Base-by-base conservation (phyloP, 2,113 vertebrate species). In the Myiozetetes cayanensis region DNA sequence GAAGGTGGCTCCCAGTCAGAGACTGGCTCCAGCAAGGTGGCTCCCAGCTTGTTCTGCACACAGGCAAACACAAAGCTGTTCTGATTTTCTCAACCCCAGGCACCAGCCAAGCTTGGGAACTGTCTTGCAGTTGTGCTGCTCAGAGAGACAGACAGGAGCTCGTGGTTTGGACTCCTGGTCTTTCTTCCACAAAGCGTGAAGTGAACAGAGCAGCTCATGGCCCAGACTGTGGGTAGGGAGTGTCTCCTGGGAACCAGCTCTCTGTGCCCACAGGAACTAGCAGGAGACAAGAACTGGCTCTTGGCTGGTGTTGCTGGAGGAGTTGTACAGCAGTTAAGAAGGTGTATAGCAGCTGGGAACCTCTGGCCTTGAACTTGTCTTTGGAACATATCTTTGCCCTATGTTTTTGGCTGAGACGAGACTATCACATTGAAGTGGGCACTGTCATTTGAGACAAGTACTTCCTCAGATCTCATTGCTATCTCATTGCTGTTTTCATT, bases 221-320 rank as follows among this genome's bases (percentile, higher is more conserved):
- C 58, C n/a, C 86, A 74, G 72, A 91, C 94, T 80, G 46, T 62
- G 88, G 94, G 23, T 53, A 85, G 72, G 95, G 92, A 90, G 94
- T 55, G 84, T 78, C 80, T 90, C 93, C 77, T 95, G 96, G 94
- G 95, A 97, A 95, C 90, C 76, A 89, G 55, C 63, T 71, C 68
- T 74, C 61, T 4, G 1, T 46, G 52, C 73, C 72, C 14, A 5
- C 81, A 44, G 74, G 76, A 93, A 6, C 68, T 31, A 12, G 0
- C 39, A 89, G 73, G 83, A 93, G 91, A 82, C 70, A 59, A 63
- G 65, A 90, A 25, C 72, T 63, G 80, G 14, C 91, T 94, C 39
- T 84, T 85, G 76, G 33, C 76, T 81, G 27, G 9, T 2, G 1
- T 78, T 92, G 79, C 68, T 90, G 56, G 30, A 92, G 61, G 43